These are phyloP conservation scores for Oreamnos americanus DNA, from an alignment of 2,113 vertebrate species.

Conservation along the genomic window DNA sequence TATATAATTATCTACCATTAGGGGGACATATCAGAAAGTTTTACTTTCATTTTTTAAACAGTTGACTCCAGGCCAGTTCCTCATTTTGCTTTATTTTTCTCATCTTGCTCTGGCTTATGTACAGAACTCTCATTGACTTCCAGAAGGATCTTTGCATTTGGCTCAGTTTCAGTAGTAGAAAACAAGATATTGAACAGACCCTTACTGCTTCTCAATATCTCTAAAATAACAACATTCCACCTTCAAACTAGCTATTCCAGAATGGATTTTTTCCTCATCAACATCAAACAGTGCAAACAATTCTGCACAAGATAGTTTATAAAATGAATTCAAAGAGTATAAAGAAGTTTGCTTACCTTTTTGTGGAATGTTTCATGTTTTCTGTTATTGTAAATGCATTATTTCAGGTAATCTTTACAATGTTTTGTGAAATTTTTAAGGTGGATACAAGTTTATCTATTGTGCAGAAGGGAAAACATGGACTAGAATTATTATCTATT, in stretches of 20 bases:
- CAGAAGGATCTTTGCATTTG: conserved; percentile 38
- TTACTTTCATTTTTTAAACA: conserved; percentile 39
- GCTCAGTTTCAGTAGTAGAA: conserved; percentile 23
- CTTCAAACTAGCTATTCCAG: neutral
- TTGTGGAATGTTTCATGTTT: neutral
- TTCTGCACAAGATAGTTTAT: neutral
- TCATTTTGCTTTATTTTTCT: conserved; percentile 27
- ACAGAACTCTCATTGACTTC: conserved; percentile 43
- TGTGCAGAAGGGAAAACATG: neutral
- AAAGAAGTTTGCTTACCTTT: neutral
- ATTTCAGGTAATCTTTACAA: neutral
- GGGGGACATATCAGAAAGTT: conserved; percentile 28
- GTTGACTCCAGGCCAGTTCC: conserved; percentile 28
- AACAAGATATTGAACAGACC: neutral
- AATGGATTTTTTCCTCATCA: neutral
- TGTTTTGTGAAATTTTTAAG: neutral
- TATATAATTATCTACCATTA: conserved; percentile 47
- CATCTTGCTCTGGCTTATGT: neutral
- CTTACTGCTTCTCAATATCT: neutral
- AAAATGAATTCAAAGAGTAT: neutral
- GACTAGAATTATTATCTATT: neutral
- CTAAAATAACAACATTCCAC: neutral
- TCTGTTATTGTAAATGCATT: neutral
- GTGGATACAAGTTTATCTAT: neutral
- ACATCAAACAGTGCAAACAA: neutral